Conservation (phyloP, 2,797 vertebrate species). For the Lithobates pipiens region DNA sequence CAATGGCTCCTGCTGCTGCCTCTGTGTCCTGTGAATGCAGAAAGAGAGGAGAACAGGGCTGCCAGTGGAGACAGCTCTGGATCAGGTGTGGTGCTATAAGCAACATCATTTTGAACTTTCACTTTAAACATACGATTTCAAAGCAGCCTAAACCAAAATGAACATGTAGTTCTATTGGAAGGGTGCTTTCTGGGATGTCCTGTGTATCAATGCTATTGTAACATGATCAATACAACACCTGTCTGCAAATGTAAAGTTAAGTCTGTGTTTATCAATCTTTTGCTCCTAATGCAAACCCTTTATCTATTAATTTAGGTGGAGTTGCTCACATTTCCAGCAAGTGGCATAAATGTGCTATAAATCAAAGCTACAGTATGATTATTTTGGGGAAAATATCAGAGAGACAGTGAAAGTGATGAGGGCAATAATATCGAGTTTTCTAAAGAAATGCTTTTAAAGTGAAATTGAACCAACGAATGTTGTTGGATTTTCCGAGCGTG, state of each 20-base stretch:
- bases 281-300: constrained; percentile 5
- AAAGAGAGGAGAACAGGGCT: too few relatives aligned
- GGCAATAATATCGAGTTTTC: constrained; percentile 17
- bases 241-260: not conserved
- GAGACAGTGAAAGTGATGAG: not conserved
- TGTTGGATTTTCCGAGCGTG: too few relatives aligned
- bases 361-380: constrained; percentile 1
- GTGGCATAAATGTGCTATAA: not conserved
- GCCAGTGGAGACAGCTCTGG: too few relatives aligned
- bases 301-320: not conserved
- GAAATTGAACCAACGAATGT: too few relatives aligned
- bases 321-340: not conserved
- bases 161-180: not conserved
- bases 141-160: not conserved
- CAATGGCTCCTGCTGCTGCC: too few relatives aligned
- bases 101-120: too few relatives aligned
- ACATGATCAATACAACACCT: not conserved
- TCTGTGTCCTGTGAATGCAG: too few relatives aligned
- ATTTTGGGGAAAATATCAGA: not conserved
- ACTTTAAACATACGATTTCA: not conserved
- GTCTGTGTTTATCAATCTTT: constrained; percentile 2
- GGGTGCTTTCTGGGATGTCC: not conserved
- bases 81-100: too few relatives aligned
- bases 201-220: constrained; percentile 22
- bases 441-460: not conserved